Percentiles rank a stretch among this genome's conserved stretches.
phyloP scores from a whole-genome alignment of 2,113 vertebrate genomes.

The Tetraodon nigroviridis region DNA sequence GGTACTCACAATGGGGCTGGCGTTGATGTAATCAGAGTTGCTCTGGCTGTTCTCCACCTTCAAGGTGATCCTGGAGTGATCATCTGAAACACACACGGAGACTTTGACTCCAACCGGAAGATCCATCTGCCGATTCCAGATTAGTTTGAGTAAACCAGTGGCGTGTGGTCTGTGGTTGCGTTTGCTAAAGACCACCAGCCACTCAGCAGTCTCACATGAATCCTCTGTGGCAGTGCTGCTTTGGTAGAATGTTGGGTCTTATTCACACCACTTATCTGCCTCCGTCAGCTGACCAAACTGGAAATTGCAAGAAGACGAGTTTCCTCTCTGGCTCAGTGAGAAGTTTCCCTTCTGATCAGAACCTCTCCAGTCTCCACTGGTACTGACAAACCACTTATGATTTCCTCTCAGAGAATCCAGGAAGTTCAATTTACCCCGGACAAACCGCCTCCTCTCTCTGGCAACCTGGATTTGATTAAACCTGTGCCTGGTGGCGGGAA shows the following conservation, averaged over 20 bases:
- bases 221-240: too few species aligned
- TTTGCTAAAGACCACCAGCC: too few species aligned
- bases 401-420: conserved; percentile 7
- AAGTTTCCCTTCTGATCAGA: not conserved
- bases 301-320: too few species aligned
- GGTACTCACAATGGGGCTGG: conserved; percentile 94
- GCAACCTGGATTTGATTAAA: conserved; percentile 62
- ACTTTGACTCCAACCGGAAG: not conserved
- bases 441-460: conserved; percentile 47
- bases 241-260: too few species aligned
- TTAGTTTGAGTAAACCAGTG: too few species aligned
- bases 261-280: too few species aligned
- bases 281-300: too few species aligned
- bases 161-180: too few species aligned
- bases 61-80: conserved; percentile 91
- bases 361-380: not conserved
- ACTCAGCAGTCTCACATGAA: too few species aligned
- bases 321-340: not conserved
- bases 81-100: conserved; percentile 76
- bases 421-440: conserved; percentile 48
- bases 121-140: too few species aligned
- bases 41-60: conserved; percentile 85
- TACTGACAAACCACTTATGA: conserved; percentile 8
- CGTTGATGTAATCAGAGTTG: conserved; percentile 94
- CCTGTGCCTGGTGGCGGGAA: conserved; percentile 28